phyloP scores from a whole-genome alignment of 2,888 invertebrate genomes.

The Pristionchus exspectatus region DNA sequence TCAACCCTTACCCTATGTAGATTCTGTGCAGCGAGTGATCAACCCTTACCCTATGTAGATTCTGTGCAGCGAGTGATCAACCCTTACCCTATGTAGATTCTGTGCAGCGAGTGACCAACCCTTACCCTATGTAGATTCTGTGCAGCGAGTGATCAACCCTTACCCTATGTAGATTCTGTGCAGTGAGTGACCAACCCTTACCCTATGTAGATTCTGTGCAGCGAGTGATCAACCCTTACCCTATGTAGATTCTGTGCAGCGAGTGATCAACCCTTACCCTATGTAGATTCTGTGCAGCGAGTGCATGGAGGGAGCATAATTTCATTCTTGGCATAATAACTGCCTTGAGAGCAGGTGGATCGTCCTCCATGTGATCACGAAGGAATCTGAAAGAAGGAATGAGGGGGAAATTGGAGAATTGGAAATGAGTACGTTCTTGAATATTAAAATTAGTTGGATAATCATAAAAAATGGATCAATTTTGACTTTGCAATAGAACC shows the following conservation, averaged over 20 bases:
- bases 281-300: conserved; percentile 47
- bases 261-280: conserved; percentile 3
- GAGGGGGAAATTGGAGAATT: too few relatives aligned
- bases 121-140: conserved; percentile 37
- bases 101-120: conserved; percentile 43
- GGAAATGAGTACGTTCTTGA: too few relatives aligned
- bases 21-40: conserved; percentile 47
- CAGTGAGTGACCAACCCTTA: conserved; percentile 17
- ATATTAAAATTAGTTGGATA: too few relatives aligned
- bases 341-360: conserved; percentile 42
- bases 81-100: conserved; percentile 8
- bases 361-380: conserved; percentile 50
- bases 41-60: conserved; percentile 3
- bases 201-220: conserved; percentile 44
- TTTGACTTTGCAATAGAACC: conserved; percentile 29
- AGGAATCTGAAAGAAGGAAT: conserved; percentile 23
- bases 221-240: conserved; percentile 20
- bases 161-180: conserved; percentile 43
- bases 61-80: conserved; percentile 50
- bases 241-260: conserved; percentile 45
- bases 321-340: conserved; percentile 52
- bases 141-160: conserved; percentile 24
- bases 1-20: conserved; percentile 8
- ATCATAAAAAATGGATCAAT: not conserved
- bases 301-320: conserved; percentile 46